Conservation (phyloP, 2,113 vertebrate species). For the Carassius auratus region DNA sequence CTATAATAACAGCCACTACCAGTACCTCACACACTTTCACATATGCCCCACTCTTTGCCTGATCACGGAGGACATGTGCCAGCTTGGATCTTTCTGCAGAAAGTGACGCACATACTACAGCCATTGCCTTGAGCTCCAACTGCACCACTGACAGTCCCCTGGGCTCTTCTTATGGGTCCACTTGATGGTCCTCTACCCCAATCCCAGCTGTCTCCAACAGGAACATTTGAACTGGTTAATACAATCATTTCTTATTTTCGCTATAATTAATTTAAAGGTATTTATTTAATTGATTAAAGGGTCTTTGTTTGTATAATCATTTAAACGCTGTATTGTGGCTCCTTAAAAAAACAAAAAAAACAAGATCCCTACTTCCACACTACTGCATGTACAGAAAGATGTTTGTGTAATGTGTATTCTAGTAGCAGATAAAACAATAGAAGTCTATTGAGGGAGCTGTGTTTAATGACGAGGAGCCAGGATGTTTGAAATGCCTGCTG, state of each 20-base stretch:
- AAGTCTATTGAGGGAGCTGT: conserved; percentile 26
- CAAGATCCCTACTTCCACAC: not conserved
- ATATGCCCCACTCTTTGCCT: conserved; percentile 11
- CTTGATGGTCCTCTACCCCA: not conserved
- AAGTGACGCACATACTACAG: not conserved
- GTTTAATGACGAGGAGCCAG: not conserved
- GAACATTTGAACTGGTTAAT: not conserved
- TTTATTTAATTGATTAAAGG: not conserved
- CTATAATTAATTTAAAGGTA: not conserved
- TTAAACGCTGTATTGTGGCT: not conserved
- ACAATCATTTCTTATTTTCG: not conserved
- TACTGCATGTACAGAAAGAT: conserved; percentile 15
- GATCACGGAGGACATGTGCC: conserved; percentile 18
- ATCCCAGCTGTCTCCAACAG: not conserved
- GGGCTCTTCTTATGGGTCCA: not conserved
- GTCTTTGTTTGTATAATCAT: not conserved
- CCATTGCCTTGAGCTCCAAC: not conserved
- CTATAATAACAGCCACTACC: conserved; percentile 22
- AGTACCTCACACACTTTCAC: conserved; percentile 9
- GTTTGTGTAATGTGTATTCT: not conserved
- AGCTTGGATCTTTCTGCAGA: not conserved
- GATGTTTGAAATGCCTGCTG: conserved; percentile 32
- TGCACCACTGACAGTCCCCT: not conserved
- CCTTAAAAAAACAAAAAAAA: not conserved
- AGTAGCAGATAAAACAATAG: conserved; percentile 22